phyloP scores from a whole-genome alignment of 1,140 invertebrate species.

The Apis dorsata region DNA sequence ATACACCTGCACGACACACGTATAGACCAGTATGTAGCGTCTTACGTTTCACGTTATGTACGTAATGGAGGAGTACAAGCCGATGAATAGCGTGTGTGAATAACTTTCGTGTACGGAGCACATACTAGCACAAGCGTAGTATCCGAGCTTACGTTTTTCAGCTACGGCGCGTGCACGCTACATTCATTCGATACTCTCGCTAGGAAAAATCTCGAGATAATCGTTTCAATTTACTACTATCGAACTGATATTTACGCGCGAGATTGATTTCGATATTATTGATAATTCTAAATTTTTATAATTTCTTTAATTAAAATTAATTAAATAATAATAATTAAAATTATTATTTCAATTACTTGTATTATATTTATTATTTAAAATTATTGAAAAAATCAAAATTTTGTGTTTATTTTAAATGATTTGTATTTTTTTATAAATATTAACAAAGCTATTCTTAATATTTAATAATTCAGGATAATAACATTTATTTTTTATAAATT shows the following conservation, averaged over 20 bases:
- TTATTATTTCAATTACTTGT: not conserved
- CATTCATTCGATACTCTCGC: slow-evolving; percentile 53
- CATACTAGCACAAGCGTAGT: slow-evolving; percentile 49
- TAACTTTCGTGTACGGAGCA: slow-evolving; percentile 51
- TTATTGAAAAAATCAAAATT: not conserved
- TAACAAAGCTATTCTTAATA: not conserved
- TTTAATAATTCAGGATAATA: slow-evolving; percentile 11
- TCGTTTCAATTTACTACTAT: slow-evolving; percentile 28
- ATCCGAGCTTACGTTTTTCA: slow-evolving; percentile 48
- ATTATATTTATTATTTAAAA: not conserved
- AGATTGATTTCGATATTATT: slow-evolving; percentile 20
- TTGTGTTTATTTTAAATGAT: not conserved
- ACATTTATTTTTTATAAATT: slow-evolving; percentile 59
- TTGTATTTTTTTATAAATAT: not conserved
- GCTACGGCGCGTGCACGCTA: slow-evolving; percentile 50
- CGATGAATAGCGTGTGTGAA: slow-evolving; percentile 52
- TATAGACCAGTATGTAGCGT: slow-evolving; percentile 44
- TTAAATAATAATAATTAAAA: not conserved
- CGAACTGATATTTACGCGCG: slow-evolving; percentile 39
- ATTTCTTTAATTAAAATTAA: not conserved
- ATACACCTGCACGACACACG: slow-evolving; percentile 44
- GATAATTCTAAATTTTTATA: not conserved
- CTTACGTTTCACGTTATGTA: slow-evolving; percentile 52
- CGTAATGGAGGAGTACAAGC: slow-evolving; percentile 50
- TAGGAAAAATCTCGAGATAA: slow-evolving; percentile 39